A percentile compares a stretch with the other conserved stretches of the same genome.
phyloP scores from a whole-genome alignment of 2,888 invertebrate genomes.

The Synergus japonicus region DNA sequence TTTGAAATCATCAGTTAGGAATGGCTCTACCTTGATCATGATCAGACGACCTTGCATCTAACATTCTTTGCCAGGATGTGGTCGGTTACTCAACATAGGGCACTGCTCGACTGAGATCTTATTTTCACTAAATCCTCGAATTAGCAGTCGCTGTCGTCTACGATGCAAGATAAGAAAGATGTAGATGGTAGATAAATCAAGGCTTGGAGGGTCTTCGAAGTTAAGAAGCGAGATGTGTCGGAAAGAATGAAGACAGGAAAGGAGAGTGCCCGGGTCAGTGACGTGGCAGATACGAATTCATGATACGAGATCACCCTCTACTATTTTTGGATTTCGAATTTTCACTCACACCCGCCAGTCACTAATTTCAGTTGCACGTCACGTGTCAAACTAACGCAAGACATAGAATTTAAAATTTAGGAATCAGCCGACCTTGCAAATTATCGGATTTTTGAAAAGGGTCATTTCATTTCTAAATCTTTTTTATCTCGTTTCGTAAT shows the following conservation, averaged over 20 bases:
- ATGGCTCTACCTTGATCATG: constrained; percentile 27
- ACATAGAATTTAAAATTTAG: neutral
- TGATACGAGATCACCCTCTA: constrained; percentile 65
- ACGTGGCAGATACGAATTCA: constrained; percentile 71
- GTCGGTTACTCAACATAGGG: constrained; percentile 51
- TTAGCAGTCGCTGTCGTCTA: constrained; percentile 69
- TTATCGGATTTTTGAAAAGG: neutral
- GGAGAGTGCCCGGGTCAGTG: constrained; percentile 62
- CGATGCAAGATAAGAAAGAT: constrained; percentile 72
- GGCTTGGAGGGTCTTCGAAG: constrained; percentile 44
- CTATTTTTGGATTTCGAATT: constrained; percentile 41
- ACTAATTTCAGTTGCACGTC: constrained; percentile 31
- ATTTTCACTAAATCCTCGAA: constrained; percentile 71
- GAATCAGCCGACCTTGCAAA: constrained; percentile 1
- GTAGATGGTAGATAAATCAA: constrained; percentile 68
- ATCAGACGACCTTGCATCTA: constrained; percentile 39
- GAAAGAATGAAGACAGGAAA: constrained; percentile 40
- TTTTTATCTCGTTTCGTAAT: neutral
- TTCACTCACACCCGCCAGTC: constrained; percentile 6
- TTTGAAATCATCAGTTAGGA: constrained; percentile 38
- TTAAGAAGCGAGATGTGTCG: constrained; percentile 49
- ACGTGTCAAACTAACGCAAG: constrained; percentile 28
- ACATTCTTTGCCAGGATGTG: constrained; percentile 36
- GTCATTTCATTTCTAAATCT: neutral
- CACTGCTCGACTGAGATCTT: constrained; percentile 63